Evolutionary conservation across 2,797 vertebrate species (phyloP).

Genomic region (Phrynocephalus vlangalii): DNA sequence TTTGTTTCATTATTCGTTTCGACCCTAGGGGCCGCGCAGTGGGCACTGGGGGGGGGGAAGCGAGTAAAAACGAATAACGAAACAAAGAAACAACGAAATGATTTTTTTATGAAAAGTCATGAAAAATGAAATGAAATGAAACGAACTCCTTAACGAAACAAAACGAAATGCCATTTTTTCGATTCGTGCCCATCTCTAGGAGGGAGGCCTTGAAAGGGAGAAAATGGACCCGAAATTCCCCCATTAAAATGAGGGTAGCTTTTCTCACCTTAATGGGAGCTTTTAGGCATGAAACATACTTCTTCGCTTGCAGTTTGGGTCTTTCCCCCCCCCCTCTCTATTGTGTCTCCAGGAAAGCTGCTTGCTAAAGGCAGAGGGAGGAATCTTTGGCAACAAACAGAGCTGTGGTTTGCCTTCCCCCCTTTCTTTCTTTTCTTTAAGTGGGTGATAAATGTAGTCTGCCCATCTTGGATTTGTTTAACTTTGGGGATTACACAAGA

Average conservation of each 20-base stretch:
- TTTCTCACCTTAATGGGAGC: slow-evolving; percentile 9
- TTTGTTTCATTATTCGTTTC: too few species aligned
- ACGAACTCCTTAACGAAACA: too few species aligned
- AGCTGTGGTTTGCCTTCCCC: neutral
- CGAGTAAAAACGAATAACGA: too few species aligned
- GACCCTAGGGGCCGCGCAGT: too few species aligned
- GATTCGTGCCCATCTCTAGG: neutral
- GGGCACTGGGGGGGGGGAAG: too few species aligned
- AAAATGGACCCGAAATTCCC: rapidly evolving
- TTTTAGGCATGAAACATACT: neutral
- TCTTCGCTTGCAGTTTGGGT: neutral
- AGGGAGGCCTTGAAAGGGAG: neutral
- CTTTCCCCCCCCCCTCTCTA: neutral
- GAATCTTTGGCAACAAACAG: neutral
- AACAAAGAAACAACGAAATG: too few species aligned
- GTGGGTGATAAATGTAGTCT: slow-evolving; percentile 71
- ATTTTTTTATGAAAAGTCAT: too few species aligned
- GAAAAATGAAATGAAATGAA: too few species aligned
- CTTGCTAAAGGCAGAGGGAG: neutral
- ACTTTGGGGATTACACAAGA: slow-evolving; percentile 61
- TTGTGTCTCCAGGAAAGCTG: slow-evolving; percentile 18
- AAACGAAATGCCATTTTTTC: too few species aligned
- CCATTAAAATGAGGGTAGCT: neutral
- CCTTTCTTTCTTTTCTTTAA: slow-evolving; percentile 34
- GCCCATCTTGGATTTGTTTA: slow-evolving; percentile 62